Evolutionary conservation across 2,888 invertebrate genomes (phyloP).

Genomic region (Timema podura): DNA sequence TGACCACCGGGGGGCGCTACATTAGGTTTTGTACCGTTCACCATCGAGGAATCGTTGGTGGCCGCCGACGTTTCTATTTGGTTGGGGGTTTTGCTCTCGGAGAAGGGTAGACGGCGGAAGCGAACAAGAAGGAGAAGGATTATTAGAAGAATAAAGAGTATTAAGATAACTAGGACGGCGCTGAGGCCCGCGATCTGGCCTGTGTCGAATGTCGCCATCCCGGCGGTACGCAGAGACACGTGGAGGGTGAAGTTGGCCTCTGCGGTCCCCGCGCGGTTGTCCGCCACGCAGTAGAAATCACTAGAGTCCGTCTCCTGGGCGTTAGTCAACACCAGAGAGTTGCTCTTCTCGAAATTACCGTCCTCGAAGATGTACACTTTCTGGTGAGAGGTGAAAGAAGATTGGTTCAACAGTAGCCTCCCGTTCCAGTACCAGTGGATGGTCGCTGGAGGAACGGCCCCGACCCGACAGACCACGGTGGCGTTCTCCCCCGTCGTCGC

Average conservation of each 20-base stretch:
- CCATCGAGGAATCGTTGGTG: constrained; percentile 37
- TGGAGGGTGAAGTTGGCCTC: constrained; percentile 87
- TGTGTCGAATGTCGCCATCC: constrained; percentile 75
- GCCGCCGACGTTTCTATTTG: constrained; percentile 61
- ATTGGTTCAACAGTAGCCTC: constrained; percentile 69
- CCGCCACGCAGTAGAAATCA: constrained; percentile 85
- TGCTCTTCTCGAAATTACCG: constrained; percentile 70
- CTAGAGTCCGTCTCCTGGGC: constrained; percentile 78
- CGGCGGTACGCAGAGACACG: constrained; percentile 71
- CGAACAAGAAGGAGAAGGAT: constrained; percentile 71
- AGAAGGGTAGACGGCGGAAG: constrained; percentile 66
- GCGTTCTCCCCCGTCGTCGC: constrained; percentile 80
- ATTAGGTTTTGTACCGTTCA: constrained; percentile 30
- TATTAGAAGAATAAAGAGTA: constrained; percentile 67
- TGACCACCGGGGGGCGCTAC: constrained; percentile 33
- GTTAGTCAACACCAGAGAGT: constrained; percentile 72
- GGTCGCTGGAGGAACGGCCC: constrained; percentile 73
- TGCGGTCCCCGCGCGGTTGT: constrained; percentile 82
- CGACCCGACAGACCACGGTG: constrained; percentile 75
- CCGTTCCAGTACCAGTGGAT: constrained; percentile 89
- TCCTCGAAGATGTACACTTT: constrained; percentile 71
- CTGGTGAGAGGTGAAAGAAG: constrained; percentile 73
- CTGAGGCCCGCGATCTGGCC: constrained; percentile 83
- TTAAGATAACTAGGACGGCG: constrained; percentile 73
- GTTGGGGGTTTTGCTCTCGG: constrained; percentile 72